Evolutionary conservation across 2,888 invertebrate genomes (phyloP), one percentile per base, ranked within the genome.

Genomic region (Resseliella maxima): DNA sequence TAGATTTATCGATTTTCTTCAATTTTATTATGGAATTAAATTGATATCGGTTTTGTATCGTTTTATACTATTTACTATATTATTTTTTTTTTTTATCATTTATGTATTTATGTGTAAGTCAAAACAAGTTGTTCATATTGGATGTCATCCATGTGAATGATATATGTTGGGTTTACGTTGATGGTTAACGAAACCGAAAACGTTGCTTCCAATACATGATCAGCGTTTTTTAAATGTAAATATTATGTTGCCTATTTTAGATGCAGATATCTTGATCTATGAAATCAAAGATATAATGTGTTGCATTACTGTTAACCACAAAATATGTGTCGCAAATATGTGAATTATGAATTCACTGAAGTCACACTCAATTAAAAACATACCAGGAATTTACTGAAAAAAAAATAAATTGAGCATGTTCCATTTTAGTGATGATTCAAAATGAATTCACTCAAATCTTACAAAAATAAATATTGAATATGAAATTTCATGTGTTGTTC

Each of bases 391-490:
- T n/a, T n/a, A n/a, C n/a, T n/a, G n/a, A n/a, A 59, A 59, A 24
- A 24, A 59, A 59, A 59, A 59, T 59, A 59, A 59, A 59, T 59
- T 59, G 59, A 59, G n/a, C n/a, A n/a, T n/a, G n/a, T n/a, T n/a
- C n/a, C n/a, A n/a, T n/a, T n/a, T n/a, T n/a, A n/a, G n/a, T n/a
- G n/a, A n/a, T n/a, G n/a, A n/a, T n/a, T n/a, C n/a, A n/a, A n/a
- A n/a, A n/a, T n/a, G n/a, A n/a, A n/a, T n/a, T n/a, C n/a, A n/a
- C n/a, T n/a, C n/a, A n/a, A n/a, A n/a, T n/a, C n/a, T n/a, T n/a
- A n/a, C n/a, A n/a, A n/a, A n/a, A n/a, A n/a, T n/a, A n/a, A n/a
- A n/a, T n/a, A n/a, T n/a, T n/a, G n/a, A n/a, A n/a, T n/a, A n/a
- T n/a, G n/a, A n/a, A n/a, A n/a, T n/a, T n/a, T n/a, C n/a, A n/a